Evolutionary conservation across 1,140 invertebrate genomes (phyloP).

Genomic region (Pseudoatta argentina): DNA sequence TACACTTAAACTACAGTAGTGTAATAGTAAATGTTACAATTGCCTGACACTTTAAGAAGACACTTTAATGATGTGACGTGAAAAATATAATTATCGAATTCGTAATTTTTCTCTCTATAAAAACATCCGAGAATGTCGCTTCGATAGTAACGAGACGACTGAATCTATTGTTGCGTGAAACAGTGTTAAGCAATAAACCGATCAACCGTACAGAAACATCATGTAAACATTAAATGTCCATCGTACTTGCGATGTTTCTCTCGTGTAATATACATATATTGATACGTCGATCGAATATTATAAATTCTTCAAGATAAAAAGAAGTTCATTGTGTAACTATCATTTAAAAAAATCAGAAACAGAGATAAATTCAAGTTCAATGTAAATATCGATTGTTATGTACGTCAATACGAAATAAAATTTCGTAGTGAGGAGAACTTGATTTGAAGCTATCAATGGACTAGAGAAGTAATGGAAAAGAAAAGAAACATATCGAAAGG

Average conservation of each 20-base stretch:
- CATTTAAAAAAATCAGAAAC: background rate
- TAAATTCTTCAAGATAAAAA: background rate
- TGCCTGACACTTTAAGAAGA: background rate
- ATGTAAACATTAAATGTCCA: conserved; percentile 69
- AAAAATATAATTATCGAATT: conserved; percentile 40
- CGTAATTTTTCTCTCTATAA: conserved; percentile 12
- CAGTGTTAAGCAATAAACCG: conserved; percentile 75
- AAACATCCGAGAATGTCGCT: background rate
- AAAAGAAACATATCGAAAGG: conserved; percentile 33
- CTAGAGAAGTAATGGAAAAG: conserved; percentile 8
- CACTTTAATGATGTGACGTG: background rate
- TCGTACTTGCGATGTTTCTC: conserved; percentile 13
- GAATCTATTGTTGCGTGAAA: conserved; percentile 62
- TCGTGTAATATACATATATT: background rate
- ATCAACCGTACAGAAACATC: conserved; percentile 63
- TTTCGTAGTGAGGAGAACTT: background rate
- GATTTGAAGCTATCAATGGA: background rate
- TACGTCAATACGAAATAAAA: background rate
- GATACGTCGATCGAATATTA: background rate
- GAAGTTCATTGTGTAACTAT: background rate
- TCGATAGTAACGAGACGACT: conserved; percentile 56
- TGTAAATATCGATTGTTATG: background rate
- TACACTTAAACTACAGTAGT: background rate
- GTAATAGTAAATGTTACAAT: background rate
- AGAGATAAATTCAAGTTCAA: background rate